These are phyloP conservation scores for Eubasilissa splendida DNA, from an alignment of 2,888 invertebrate species.

Conservation along the genomic window DNA sequence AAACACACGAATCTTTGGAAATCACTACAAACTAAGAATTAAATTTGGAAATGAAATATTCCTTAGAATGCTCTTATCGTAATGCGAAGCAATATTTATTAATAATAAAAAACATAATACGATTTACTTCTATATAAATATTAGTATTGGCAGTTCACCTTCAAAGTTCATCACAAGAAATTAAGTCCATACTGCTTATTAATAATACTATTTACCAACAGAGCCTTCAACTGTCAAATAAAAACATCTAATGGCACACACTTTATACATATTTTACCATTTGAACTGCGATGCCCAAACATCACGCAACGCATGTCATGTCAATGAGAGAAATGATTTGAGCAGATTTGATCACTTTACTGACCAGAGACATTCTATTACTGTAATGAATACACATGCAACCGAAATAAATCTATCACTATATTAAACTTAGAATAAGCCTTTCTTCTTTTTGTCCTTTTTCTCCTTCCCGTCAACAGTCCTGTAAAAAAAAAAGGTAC, in stretches of 20 bases:
- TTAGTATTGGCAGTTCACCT: slow-evolving; percentile 35
- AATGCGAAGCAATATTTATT: slow-evolving; percentile 32
- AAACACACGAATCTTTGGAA: slow-evolving; percentile 35
- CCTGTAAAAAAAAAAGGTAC: slow-evolving; percentile 71
- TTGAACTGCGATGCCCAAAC: slow-evolving; percentile 36
- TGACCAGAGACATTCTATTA: slow-evolving; percentile 50
- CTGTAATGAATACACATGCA: slow-evolving; percentile 56
- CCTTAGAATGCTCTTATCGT: slow-evolving; percentile 47
- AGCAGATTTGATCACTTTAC: slow-evolving; percentile 50
- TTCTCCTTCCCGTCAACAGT: slow-evolving; percentile 90
- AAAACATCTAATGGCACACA: slow-evolving; percentile 58
- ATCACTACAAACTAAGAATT: slow-evolving; percentile 2
- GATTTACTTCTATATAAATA: slow-evolving; percentile 35
- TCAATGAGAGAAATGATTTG: slow-evolving; percentile 54
- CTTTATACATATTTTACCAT: slow-evolving; percentile 52
- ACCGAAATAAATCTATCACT: slow-evolving; percentile 46
- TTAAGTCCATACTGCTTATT: slow-evolving; percentile 47
- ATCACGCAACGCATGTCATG: slow-evolving; percentile 16
- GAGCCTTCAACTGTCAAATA: slow-evolving; percentile 49
- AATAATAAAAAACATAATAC: slow-evolving; percentile 9
- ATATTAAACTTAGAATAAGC: slow-evolving; percentile 80
- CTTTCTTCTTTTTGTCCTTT: slow-evolving; percentile 92
- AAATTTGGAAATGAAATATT: slow-evolving; percentile 37
- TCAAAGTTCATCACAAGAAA: slow-evolving; percentile 33
- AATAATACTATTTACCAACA: slow-evolving; percentile 42